A percentile compares a stretch with the other conserved stretches of the same genome.
These are phyloP conservation scores for Grallaria varia DNA, from an alignment of 2,113 vertebrate species.

Conservation along the genomic window DNA sequence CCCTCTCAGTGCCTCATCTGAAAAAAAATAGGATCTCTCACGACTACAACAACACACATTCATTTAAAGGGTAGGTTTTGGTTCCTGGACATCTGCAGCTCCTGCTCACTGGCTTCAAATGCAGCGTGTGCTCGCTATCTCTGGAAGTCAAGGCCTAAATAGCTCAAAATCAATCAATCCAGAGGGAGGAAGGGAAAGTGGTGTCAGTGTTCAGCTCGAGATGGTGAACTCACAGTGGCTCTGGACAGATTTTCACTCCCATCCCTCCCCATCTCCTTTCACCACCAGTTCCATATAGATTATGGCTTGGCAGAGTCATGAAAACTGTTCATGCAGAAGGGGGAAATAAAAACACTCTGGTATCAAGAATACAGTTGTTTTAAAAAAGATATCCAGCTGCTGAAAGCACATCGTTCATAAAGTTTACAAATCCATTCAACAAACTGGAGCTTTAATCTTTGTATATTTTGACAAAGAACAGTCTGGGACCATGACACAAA, in stretches of 20 bases:
- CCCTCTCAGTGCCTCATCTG: not conserved
- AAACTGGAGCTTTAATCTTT: slow-evolving; percentile 11
- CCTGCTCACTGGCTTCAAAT: not conserved
- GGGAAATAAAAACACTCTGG: not conserved
- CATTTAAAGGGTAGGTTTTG: not conserved
- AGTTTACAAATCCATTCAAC: slow-evolving; percentile 17
- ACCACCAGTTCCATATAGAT: not conserved
- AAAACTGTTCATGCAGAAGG: not conserved
- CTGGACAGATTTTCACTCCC: not conserved
- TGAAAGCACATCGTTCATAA: slow-evolving; percentile 1
- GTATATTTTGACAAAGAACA: slow-evolving; percentile 15
- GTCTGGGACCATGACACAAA: not conserved
- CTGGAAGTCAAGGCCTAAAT: not conserved
- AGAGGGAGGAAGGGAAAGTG: not conserved
- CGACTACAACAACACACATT: not conserved
- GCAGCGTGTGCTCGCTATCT: not conserved
- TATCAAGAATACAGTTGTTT: not conserved
- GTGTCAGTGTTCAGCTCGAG: not conserved
- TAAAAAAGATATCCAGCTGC: slow-evolving; percentile 31
- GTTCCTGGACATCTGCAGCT: not conserved
- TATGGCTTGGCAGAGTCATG: not conserved
- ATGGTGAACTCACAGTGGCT: not conserved
- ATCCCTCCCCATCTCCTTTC: not conserved
- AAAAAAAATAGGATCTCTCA: not conserved
- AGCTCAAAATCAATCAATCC: not conserved